phyloP scores from a whole-genome alignment of 2,888 invertebrate species.

The Zeuzera pyrina region DNA sequence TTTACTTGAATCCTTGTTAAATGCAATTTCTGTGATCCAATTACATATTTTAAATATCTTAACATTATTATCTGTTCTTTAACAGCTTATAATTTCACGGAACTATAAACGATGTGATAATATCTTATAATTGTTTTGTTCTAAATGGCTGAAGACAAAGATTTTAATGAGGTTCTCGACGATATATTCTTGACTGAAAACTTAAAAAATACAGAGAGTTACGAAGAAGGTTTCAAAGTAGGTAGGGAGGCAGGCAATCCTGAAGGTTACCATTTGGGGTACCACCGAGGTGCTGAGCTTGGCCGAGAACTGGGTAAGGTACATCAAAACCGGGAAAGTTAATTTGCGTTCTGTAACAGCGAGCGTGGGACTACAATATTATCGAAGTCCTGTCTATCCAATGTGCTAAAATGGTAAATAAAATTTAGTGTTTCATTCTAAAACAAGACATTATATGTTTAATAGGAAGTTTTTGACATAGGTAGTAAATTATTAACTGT shows the following conservation, averaged over 20 bases:
- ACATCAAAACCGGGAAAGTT: no score
- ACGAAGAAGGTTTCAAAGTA: slow-evolving; percentile 77
- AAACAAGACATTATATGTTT: no score
- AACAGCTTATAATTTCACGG: slow-evolving; percentile 2
- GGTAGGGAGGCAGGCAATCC: slow-evolving; percentile 76
- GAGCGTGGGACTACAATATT: no score
- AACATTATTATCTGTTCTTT: neutral
- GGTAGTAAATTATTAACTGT: no score
- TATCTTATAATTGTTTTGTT: slow-evolving; percentile 1
- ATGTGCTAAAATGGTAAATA: no score
- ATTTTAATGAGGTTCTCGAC: slow-evolving; percentile 83
- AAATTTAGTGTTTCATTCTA: no score
- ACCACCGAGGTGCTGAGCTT: slow-evolving; percentile 82
- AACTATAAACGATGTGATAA: neutral
- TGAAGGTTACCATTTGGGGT: slow-evolving; percentile 83
- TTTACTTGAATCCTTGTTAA: no score
- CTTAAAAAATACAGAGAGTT: slow-evolving; percentile 73
- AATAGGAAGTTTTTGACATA: no score
- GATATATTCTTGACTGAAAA: slow-evolving; percentile 82
- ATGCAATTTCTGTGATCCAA: no score
- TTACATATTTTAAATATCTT: no score
- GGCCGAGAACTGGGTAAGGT: slow-evolving; percentile 78
- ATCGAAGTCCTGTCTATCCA: no score
- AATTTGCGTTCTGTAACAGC: no score
- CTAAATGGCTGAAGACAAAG: slow-evolving; percentile 65